Percentiles rank a stretch among this genome's conserved stretches.
phyloP scores from a whole-genome alignment of 2,113 vertebrate species.

The Chrysemys picta region DNA sequence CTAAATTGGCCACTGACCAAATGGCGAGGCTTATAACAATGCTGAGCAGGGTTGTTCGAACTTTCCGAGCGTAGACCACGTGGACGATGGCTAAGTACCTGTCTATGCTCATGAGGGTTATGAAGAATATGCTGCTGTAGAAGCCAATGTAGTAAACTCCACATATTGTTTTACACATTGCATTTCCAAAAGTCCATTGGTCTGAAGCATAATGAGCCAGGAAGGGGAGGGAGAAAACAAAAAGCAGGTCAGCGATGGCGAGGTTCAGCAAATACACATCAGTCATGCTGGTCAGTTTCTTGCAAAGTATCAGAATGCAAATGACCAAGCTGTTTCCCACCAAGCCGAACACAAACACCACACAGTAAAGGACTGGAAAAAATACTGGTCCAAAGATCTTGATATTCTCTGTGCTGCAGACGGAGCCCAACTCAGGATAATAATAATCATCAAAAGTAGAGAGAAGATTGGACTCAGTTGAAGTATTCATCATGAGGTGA shows the following conservation, averaged over 20 bases:
- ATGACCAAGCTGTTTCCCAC: slow-evolving; percentile 87
- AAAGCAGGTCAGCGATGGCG: slow-evolving; percentile 86
- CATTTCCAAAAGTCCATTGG: slow-evolving; percentile 84
- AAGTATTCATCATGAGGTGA: slow-evolving; percentile 32
- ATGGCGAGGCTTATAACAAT: slow-evolving; percentile 37
- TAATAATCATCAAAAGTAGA: background rate
- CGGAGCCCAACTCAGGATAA: background rate
- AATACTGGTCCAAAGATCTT: slow-evolving; percentile 10
- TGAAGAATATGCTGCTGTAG: slow-evolving; percentile 88
- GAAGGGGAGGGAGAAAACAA: slow-evolving; percentile 84
- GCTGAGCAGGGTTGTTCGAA: slow-evolving; percentile 74
- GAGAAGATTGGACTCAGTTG: background rate
- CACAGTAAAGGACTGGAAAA: slow-evolving; percentile 75
- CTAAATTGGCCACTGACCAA: slow-evolving; percentile 76
- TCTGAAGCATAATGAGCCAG: slow-evolving; percentile 72
- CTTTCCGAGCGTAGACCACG: slow-evolving; percentile 60
- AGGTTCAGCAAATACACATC: slow-evolving; percentile 90
- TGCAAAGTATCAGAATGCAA: slow-evolving; percentile 81
- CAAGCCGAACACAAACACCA: slow-evolving; percentile 80
- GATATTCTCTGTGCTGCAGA: background rate
- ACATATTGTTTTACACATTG: slow-evolving; percentile 81
- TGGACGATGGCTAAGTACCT: slow-evolving; percentile 87
- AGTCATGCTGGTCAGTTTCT: slow-evolving; percentile 84
- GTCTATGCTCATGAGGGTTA: slow-evolving; percentile 89
- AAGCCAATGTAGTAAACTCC: slow-evolving; percentile 81